Conservation (phyloP, 2,888 invertebrate species). For the Agrilus cyanescens region DNA sequence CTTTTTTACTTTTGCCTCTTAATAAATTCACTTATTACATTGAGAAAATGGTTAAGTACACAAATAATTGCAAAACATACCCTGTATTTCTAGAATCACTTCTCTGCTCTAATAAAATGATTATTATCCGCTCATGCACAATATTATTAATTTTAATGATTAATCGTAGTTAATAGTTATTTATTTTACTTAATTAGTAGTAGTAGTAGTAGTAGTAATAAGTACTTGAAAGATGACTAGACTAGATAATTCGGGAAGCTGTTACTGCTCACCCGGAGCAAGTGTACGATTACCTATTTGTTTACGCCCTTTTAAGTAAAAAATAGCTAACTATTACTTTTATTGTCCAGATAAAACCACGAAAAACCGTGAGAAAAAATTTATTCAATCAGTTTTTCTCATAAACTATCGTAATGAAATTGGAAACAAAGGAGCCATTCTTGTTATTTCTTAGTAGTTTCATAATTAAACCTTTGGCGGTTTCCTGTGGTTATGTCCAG, state of each 20-base stretch:
- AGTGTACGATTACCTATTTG: conserved; percentile 11
- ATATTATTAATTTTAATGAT: conserved; percentile 12
- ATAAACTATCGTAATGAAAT: too few species aligned
- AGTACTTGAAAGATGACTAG: conserved; percentile 16
- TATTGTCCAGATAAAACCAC: too few species aligned
- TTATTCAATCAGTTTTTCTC: too few species aligned
- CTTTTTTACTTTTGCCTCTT: too few species aligned
- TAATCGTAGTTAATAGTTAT: conserved; percentile 7
- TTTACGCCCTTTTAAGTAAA: too few species aligned
- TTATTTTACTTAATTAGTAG: conserved; percentile 1
- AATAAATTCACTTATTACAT: neutral
- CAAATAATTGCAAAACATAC: conserved; percentile 89
- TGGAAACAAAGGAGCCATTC: too few species aligned
- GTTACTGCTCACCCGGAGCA: conserved; percentile 15
- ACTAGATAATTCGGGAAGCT: conserved; percentile 18
- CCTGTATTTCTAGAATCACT: conserved; percentile 84
- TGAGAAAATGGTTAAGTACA: conserved; percentile 32
- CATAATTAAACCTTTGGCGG: too few species aligned
- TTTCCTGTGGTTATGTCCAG: too few species aligned
- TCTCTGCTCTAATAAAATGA: conserved; percentile 42
- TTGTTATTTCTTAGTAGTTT: too few species aligned
- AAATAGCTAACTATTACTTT: too few species aligned
- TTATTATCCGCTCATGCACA: conserved; percentile 31
- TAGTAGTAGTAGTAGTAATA: neutral
- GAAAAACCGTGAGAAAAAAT: too few species aligned